phyloP scores from a whole-genome alignment of 2,888 invertebrate species.

The Neria commutata region DNA sequence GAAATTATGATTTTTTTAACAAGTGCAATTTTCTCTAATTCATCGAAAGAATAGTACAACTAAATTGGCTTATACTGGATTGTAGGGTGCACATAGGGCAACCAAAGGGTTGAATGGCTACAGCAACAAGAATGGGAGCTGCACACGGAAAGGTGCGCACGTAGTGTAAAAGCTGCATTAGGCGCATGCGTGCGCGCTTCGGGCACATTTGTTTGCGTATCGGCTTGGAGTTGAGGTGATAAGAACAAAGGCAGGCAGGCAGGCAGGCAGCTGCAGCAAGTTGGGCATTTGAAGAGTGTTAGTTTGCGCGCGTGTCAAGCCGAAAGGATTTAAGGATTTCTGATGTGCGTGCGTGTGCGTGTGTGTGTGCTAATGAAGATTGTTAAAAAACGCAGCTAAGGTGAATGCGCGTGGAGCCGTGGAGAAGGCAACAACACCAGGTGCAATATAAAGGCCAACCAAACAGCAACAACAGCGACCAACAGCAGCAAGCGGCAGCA shows the following conservation, averaged over 20 bases:
- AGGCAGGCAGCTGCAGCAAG: conserved; percentile 9
- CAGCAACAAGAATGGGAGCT: not conserved
- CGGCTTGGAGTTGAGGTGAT: not conserved
- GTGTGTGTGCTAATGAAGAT: no score
- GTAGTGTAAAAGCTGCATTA: conserved; percentile 2
- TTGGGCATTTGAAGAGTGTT: not conserved
- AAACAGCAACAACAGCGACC: conserved; percentile 4
- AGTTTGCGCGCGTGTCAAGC: conserved; percentile 4
- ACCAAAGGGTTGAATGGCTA: not conserved
- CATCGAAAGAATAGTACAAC: no score
- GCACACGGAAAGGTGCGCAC: not conserved
- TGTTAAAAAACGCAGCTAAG: not conserved
- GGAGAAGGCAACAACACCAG: conserved; percentile 53
- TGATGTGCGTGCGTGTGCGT: not conserved
- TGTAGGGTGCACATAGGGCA: not conserved
- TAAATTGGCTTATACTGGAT: no score
- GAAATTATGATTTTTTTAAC: no score
- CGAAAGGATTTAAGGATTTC: not conserved
- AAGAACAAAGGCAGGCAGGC: not conserved
- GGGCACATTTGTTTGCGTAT: not conserved
- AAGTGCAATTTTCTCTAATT: no score
- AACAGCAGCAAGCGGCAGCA: conserved; percentile 27
- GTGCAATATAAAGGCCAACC: conserved; percentile 41
- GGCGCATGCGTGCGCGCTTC: conserved; percentile 15
- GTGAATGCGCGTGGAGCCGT: conserved; percentile 36